These are phyloP conservation scores for Thera britannica DNA, from an alignment of 2,888 invertebrate species.

Conservation along the genomic window DNA sequence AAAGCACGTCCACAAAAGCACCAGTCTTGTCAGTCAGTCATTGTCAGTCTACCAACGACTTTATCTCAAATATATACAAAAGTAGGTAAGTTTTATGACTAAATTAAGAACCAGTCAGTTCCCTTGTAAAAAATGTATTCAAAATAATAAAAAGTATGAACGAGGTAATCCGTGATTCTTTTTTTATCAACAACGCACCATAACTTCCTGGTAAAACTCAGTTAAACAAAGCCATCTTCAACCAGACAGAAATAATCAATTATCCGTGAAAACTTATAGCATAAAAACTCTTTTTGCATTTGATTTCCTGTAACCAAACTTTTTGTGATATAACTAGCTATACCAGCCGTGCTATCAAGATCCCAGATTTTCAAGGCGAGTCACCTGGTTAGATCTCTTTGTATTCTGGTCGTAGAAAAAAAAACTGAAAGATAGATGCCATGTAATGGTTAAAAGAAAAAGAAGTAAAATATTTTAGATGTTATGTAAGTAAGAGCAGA, in stretches of 20 bases:
- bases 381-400: constrained; percentile 8
- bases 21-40: no score
- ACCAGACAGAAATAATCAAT: constrained; percentile 36
- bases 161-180: no score
- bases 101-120: not conserved
- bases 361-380: not conserved
- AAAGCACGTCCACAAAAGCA: no score
- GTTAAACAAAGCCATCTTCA: constrained; percentile 32
- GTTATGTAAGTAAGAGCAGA: constrained; percentile 65
- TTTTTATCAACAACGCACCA: constrained; percentile 8
- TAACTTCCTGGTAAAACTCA: constrained; percentile 22
- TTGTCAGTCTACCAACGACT: no score
- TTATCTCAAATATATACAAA: no score
- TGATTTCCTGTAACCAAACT: constrained; percentile 31
- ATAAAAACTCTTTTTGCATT: constrained; percentile 29
- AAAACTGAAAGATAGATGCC: constrained; percentile 19
- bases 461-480: constrained; percentile 61
- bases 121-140: not conserved
- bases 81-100: not conserved
- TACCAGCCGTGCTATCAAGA: constrained; percentile 20
- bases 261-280: constrained; percentile 37
- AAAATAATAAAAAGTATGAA: not conserved
- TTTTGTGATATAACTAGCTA: constrained; percentile 26
- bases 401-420: constrained; percentile 13
- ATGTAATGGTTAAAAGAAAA: constrained; percentile 45